These are phyloP conservation scores for Nannoperca obscura DNA, from an alignment of 2,797 vertebrate genomes.

Conservation along the genomic window DNA sequence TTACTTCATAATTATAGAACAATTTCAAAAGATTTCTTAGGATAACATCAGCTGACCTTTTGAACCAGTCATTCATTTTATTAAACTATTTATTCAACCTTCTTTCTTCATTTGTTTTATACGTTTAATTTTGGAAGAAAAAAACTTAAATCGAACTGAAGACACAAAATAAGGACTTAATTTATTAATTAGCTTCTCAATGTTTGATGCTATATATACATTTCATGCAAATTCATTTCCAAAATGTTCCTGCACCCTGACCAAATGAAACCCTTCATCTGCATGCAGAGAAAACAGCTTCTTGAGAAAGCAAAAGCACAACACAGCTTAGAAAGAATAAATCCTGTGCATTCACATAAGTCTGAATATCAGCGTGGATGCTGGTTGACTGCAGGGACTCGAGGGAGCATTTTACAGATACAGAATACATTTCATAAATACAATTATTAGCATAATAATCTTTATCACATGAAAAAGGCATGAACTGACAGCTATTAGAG, in stretches of 20 bases:
- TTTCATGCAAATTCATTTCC: neutral
- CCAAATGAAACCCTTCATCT: neutral
- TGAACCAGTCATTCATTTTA: no score
- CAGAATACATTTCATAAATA: conserved; percentile 3
- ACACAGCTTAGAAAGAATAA: no score
- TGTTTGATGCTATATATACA: neutral
- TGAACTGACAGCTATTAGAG: conserved; percentile 21
- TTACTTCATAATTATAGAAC: conserved; percentile 3
- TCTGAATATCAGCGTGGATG: neutral
- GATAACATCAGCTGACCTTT: neutral
- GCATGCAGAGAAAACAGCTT: neutral
- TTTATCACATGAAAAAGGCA: conserved; percentile 21
- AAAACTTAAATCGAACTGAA: neutral
- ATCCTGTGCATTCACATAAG: neutral
- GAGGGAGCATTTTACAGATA: neutral
- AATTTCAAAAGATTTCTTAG: neutral
- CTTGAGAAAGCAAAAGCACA: neutral
- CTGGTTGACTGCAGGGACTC: neutral
- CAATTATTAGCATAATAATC: conserved; percentile 31
- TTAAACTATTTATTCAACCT: no score
- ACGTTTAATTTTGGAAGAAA: neutral
- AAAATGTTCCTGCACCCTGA: neutral
- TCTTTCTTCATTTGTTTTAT: no score
- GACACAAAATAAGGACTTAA: neutral
- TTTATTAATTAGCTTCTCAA: neutral